Evolutionary conservation across 2,797 vertebrate genomes (phyloP), one percentile per base, ranked within the genome.

Genomic region (Hippopotamyrus pictus): DNA sequence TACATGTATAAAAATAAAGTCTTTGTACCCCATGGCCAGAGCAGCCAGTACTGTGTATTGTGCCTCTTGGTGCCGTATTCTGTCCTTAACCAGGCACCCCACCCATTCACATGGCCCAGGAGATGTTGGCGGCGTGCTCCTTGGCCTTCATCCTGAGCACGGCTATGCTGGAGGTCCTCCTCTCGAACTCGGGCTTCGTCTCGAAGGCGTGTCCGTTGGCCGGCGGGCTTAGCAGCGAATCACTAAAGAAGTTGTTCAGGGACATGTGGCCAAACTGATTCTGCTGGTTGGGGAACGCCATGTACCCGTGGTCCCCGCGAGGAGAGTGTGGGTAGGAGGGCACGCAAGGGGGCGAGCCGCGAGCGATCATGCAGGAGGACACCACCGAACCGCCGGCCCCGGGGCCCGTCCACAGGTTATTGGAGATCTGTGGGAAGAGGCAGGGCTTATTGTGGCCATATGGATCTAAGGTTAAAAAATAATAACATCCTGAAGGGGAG

Each of bases 111-210:
- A 99, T 98, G 93, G 98, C 97, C 98, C 98, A 99, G 90, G 98
- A 98, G 95, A 99, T 99, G 95, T 99, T 99, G 91, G 98, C 98
- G 41, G 98, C 93, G 91, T 99, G 98, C 94, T 99, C 98, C 94
- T 99, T 99, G 92, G 98, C 98, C 94, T 99, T 99, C 98, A 99
- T 99, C 93, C 98, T 97, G 94, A 99, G 96, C 92, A 99, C 98
- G 1, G 98, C 98, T 51, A 99, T 99, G 94, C 98, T 99, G 92
- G 98, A 99, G 46, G 98, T 98, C 88, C 98, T 96, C 90, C 98
- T 95, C 95, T 99, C 98, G 54, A 99, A 98, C 93, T 99, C 98
- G 0, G 98, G 98, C 93, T 99, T 99, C 92, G 97, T 95, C 95
- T 99, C 98, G 92, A 99, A 99, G 51, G 97, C 96, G 29, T 98